phyloP scores from a whole-genome alignment of 2,888 invertebrate genomes.

The Eupeodes luniger region DNA sequence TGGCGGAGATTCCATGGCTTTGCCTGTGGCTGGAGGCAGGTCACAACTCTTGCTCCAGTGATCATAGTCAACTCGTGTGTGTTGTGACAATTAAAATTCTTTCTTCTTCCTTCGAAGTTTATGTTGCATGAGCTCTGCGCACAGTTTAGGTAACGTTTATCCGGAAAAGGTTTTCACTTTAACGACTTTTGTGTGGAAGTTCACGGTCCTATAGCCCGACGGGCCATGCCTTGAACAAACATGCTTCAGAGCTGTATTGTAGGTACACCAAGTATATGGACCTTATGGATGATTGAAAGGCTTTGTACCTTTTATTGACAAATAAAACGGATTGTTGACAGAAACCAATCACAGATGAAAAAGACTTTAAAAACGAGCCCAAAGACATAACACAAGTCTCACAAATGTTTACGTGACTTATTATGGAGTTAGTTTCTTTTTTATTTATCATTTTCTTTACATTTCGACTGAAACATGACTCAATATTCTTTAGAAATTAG shows the following conservation, averaged over 20 bases:
- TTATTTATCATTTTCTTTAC: neutral
- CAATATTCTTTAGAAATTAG: constrained; percentile 37
- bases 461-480: constrained; percentile 36
- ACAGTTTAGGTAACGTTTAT: constrained; percentile 12
- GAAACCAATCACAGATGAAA: constrained; percentile 69
- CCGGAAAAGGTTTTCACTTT: constrained; percentile 61
- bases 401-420: constrained; percentile 66
- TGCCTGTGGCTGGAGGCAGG: constrained; percentile 59
- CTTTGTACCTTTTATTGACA: constrained; percentile 72
- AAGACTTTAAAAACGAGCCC: constrained; percentile 53
- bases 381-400: constrained; percentile 3
- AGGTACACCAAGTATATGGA: neutral
- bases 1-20: constrained; percentile 25
- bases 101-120: constrained; percentile 11
- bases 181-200: constrained; percentile 63
- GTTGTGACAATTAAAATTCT: constrained; percentile 70
- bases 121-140: neutral
- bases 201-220: constrained; percentile 43
- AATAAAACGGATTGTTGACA: constrained; percentile 73
- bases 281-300: constrained; percentile 50
- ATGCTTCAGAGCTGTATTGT: neutral
- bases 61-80: constrained; percentile 48
- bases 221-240: constrained; percentile 56
- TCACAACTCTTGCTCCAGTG: constrained; percentile 34
- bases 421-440: constrained; percentile 38